Base-by-base conservation (phyloP, 2,797 vertebrate species). In the Eremophila alpestris region DNA sequence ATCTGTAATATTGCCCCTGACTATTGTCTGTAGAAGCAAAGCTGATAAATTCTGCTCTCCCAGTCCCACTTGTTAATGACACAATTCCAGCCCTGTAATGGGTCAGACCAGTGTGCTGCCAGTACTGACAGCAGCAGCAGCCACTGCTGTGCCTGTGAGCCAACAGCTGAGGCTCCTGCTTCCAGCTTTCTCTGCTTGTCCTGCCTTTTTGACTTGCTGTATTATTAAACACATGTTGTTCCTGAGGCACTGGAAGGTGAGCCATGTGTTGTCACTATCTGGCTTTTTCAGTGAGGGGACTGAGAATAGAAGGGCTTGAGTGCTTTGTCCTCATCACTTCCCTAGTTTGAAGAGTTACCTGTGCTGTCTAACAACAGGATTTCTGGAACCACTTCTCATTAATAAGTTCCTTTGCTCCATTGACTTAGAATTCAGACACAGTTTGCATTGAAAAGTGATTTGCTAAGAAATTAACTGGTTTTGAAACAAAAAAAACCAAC, bases 381-480 rank as follows among this genome's bases (percentile, higher is more conserved):
- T 75, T 54, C 43, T 70, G 0, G 0, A 64, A n/a, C n/a, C 5
- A 3, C 19, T 70, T 17, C 29, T 9, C 4, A 1, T 17, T 18
- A 74, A 7, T n/a, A 75, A 59, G 15, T 84, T 68, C n/a, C 18
- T 88, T 60, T 73, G 14, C 16, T 83, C 15, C 15, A 43, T 51
- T 27, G 21, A 43, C 21, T 60, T 77, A 24, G 1, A 58, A 11
- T 65, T 73, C 41, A n/a, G 45, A 26, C 22, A 26, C 7, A 36
- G 43, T 36, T 78, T 75, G 6, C 20, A 3, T 40, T 30, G 29
- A 30, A 78, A 70, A 81, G 22, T 43, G 24, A 16, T 74, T 89
- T 52, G 4, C 17, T 40, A 63, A 67, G 34, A 19, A 29, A 77
- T 75, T 45, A 67, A 9, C 7, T 59, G 24, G 9, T 32, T 75